These are phyloP conservation scores for Eubasilissa regina DNA, from an alignment of 1,140 invertebrate species.

Conservation along the genomic window DNA sequence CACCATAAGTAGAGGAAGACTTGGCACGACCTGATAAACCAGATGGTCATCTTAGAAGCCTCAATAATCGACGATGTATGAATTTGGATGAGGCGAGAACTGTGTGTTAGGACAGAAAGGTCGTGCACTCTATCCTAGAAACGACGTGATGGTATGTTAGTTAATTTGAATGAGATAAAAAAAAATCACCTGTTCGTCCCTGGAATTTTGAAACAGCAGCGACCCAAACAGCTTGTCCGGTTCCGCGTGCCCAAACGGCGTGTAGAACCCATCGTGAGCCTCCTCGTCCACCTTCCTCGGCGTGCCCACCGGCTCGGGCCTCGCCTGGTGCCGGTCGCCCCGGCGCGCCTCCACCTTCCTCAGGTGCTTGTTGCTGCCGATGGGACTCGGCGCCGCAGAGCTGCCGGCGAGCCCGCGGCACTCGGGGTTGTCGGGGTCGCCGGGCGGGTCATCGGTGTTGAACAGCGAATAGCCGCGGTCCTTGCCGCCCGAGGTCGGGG, in stretches of 20 bases:
- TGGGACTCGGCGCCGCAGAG: slow-evolving; percentile 59
- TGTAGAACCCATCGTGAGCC: slow-evolving; percentile 62
- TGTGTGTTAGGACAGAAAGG: too few relatives aligned
- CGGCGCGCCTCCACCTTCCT: not conserved
- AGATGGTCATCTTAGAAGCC: too few relatives aligned
- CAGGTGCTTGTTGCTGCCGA: slow-evolving; percentile 56
- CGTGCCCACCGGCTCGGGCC: slow-evolving; percentile 68
- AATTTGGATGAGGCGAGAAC: too few relatives aligned
- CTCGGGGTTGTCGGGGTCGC: not conserved
- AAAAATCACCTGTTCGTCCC: slow-evolving; percentile 35
- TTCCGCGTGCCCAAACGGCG: slow-evolving; percentile 68
- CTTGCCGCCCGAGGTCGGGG: slow-evolving; percentile 65
- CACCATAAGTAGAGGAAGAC: too few relatives aligned
- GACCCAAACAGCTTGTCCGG: slow-evolving; percentile 67
- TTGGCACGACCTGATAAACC: too few relatives aligned
- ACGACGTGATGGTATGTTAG: too few relatives aligned
- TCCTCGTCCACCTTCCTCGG: slow-evolving; percentile 61
- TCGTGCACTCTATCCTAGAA: too few relatives aligned
- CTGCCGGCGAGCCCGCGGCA: slow-evolving; percentile 51
- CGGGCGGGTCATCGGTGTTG: slow-evolving; percentile 61
- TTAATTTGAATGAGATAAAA: too few relatives aligned
- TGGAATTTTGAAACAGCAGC: slow-evolving; percentile 63
- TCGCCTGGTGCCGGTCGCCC: not conserved
- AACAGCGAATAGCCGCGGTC: slow-evolving; percentile 69
- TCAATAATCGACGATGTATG: too few relatives aligned